A percentile compares a stretch with the other conserved stretches of the same genome.
Conservation (phyloP, 2,888 invertebrate species). For the Auanema freiburgensis region DNA sequence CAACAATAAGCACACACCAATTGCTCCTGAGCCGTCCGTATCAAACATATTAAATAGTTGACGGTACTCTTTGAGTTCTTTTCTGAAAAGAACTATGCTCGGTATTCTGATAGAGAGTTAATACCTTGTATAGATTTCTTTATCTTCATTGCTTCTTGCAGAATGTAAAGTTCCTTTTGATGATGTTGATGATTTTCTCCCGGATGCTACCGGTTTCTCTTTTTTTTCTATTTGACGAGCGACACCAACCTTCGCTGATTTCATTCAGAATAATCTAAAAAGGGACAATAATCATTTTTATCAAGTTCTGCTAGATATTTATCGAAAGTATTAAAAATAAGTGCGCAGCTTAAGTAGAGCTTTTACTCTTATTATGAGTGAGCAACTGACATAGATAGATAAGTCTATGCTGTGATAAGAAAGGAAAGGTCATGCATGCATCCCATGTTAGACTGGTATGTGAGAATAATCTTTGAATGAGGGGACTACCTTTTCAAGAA, state of each 20-base stretch:
- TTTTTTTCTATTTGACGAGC: conserved; percentile 41
- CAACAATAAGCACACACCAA: conserved; percentile 37
- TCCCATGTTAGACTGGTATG: too few species aligned
- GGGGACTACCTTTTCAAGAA: too few species aligned
- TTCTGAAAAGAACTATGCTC: conserved; percentile 26
- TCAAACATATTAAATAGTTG: conserved; percentile 64
- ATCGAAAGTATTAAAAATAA: too few species aligned
- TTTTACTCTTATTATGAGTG: too few species aligned
- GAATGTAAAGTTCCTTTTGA: conserved; percentile 35
- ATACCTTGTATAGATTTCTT: conserved; percentile 44
- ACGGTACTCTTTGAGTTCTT: conserved; percentile 60
- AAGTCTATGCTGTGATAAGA: too few species aligned
- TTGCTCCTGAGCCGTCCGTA: conserved; percentile 64
- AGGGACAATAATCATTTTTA: neutral
- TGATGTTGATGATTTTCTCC: conserved; percentile 42
- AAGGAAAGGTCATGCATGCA: too few species aligned
- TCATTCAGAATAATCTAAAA: conserved; percentile 21
- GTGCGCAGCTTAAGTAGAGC: too few species aligned
- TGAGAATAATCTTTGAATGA: too few species aligned
- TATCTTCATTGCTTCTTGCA: conserved; percentile 22
- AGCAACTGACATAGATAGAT: too few species aligned
- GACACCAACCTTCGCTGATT: conserved; percentile 46
- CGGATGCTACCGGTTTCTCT: conserved; percentile 32
- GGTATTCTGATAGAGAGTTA: neutral
- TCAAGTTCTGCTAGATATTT: too few species aligned